These are phyloP conservation scores for Campylomormyrus numenius DNA, from an alignment of 2,113 vertebrate species.

Conservation along the genomic window DNA sequence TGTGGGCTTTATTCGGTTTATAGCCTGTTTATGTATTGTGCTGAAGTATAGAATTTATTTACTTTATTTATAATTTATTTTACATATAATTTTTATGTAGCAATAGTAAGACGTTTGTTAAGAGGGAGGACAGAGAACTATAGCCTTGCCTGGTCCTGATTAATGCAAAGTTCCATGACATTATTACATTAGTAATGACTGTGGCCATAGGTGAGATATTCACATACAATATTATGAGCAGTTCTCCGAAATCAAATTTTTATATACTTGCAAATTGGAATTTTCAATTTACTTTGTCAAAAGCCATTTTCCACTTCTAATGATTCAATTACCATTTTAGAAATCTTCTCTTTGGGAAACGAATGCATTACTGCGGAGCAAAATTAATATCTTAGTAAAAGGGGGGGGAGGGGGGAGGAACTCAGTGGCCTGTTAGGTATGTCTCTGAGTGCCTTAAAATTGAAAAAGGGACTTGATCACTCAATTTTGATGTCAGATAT, in stretches of 20 bases:
- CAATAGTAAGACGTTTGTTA: not conserved
- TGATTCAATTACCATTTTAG: not conserved
- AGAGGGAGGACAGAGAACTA: not conserved
- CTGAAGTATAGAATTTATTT: not conserved
- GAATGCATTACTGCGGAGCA: not conserved
- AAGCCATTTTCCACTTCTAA: constrained; percentile 12
- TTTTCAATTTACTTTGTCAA: constrained; percentile 6
- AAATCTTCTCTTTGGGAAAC: not conserved
- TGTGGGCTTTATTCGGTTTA: not conserved
- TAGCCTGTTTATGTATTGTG: not conserved
- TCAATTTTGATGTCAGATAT: not conserved
- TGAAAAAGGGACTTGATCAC: not conserved
- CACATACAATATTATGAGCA: not conserved
- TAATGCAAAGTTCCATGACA: not conserved
- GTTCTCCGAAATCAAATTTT: constrained; percentile 2
- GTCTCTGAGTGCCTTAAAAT: not conserved
- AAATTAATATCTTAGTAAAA: not conserved
- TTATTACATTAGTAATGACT: constrained; percentile 12
- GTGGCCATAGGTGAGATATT: not conserved
- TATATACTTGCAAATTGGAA: not conserved
- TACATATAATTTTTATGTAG: not conserved
- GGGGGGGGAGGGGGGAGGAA: too few species aligned
- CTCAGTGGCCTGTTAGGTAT: not conserved
- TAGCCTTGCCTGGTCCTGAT: not conserved
- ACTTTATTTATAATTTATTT: not conserved